Conservation (phyloP, 2,888 invertebrate species). For the Diarsia brunnea region DNA sequence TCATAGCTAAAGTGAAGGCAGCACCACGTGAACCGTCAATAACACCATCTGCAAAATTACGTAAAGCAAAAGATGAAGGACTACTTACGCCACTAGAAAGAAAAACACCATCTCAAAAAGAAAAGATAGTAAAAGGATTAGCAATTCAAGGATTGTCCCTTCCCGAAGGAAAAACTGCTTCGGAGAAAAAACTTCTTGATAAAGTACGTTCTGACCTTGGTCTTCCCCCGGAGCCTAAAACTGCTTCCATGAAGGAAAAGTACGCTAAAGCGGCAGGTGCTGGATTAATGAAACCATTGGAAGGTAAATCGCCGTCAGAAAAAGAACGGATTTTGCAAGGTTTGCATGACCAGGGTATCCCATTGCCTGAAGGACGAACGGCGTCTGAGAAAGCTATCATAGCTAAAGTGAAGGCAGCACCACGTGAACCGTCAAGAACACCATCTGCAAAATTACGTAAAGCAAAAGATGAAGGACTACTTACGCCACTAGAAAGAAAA, state of each 20-base stretch:
- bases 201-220: constrained; percentile 18
- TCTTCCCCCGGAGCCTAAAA: constrained; percentile 21
- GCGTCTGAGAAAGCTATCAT: constrained; percentile 8
- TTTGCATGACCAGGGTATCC: constrained; percentile 7
- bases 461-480: neutral
- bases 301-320: constrained; percentile 7
- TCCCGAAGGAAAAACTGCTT: neutral
- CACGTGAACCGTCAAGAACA: accelerated
- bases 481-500: neutral
- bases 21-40: neutral
- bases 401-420: neutral
- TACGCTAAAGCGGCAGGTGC: constrained; percentile 3
- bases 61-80: constrained; percentile 3
- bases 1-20: constrained; percentile 9
- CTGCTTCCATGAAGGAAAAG: constrained; percentile 15
- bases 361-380: constrained; percentile 12
- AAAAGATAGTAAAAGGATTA: constrained; percentile 3
- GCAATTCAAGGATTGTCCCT: constrained; percentile 20
- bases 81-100: constrained; percentile 14
- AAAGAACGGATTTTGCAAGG: constrained; percentile 17
- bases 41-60: neutral
- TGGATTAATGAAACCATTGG: constrained; percentile 2
- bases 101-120: neutral
- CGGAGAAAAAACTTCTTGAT: neutral
- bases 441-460: neutral